Evolutionary conservation across 2,797 vertebrate genomes (phyloP).

Genomic region (Pipistrellus pipistrellus): DNA sequence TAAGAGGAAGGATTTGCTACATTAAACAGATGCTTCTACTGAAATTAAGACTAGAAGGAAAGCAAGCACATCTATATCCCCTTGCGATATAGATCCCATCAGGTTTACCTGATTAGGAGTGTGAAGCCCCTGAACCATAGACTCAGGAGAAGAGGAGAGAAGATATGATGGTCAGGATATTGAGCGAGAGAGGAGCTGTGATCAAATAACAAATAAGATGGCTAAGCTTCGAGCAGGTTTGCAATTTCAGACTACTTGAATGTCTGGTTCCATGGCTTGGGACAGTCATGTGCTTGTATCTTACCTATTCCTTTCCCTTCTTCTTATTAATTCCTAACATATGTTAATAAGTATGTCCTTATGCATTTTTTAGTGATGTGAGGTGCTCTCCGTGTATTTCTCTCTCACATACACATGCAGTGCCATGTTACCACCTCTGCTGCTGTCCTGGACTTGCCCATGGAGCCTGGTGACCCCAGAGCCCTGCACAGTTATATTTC

Average conservation of each 20-base stretch:
- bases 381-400: neutral
- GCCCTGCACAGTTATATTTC: neutral
- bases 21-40: neutral
- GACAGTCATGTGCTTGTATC: neutral
- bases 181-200: too few relatives aligned
- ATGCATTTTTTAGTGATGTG: neutral
- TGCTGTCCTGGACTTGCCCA: neutral
- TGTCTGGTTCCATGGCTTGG: neutral
- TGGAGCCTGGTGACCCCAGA: neutral
- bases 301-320: neutral
- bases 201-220: neutral
- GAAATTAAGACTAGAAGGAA: neutral
- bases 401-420: neutral
- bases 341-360: neutral
- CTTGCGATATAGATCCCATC: neutral
- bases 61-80: neutral
- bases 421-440: rapidly evolving
- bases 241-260: neutral
- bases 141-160: neutral
- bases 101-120: neutral
- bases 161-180: neutral
- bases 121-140: neutral
- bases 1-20: neutral
- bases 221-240: neutral
- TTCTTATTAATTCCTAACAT: neutral